Percentiles rank a stretch among this genome's conserved stretches.
phyloP scores from a whole-genome alignment of 2,113 vertebrate species.

The Sinocyclocheilus grahami region DNA sequence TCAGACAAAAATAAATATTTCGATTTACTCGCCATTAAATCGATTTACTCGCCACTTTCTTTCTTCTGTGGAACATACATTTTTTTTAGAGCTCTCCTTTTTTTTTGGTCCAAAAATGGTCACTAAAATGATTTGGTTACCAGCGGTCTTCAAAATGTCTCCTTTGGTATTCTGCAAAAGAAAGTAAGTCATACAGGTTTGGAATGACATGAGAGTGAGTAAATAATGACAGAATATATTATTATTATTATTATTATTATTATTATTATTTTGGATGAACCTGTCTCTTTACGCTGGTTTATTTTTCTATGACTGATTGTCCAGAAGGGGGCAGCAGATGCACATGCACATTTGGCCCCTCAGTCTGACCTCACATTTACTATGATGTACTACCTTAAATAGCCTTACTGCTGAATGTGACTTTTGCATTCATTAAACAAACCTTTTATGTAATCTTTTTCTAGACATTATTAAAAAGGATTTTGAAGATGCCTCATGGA shows the following conservation, averaged over 20 bases:
- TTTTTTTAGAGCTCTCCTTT: too few relatives aligned
- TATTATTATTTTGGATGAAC: too few relatives aligned
- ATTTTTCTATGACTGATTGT: background rate
- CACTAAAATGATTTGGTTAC: too few relatives aligned
- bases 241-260: too few relatives aligned
- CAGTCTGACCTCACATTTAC: background rate
- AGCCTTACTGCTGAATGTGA: background rate
- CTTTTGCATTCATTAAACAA: background rate
- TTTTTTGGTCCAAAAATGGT: too few relatives aligned
- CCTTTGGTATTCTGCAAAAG: too few relatives aligned
- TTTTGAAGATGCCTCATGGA: background rate
- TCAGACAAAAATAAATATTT: too few relatives aligned
- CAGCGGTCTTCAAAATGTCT: too few relatives aligned
- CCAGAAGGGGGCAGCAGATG: constrained; percentile 43
- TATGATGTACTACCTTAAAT: background rate
- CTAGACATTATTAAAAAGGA: background rate
- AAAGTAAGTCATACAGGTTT: too few relatives aligned
- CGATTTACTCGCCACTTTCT: background rate
- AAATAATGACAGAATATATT: background rate
- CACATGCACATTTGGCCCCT: background rate
- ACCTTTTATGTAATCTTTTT: background rate
- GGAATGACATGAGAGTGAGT: background rate
- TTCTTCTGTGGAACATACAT: too few relatives aligned
- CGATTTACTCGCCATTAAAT: background rate
- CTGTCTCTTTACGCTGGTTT: too few relatives aligned